Evolutionary conservation across 2,888 invertebrate genomes (phyloP).

Genomic region (Adelphocoris suturalis): DNA sequence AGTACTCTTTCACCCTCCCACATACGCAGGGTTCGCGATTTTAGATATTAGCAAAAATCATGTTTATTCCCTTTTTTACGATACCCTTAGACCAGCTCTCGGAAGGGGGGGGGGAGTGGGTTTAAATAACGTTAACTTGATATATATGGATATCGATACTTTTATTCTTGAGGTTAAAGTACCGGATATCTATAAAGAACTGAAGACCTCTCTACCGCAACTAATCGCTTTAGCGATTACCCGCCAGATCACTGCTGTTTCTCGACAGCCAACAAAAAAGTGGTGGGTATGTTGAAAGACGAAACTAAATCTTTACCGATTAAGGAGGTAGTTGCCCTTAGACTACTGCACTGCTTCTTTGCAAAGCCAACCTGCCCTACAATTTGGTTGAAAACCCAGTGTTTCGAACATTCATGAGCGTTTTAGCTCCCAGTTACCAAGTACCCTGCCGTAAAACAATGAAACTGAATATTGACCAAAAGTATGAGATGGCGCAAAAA

Average conservation of each 20-base stretch:
- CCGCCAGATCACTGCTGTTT: neutral
- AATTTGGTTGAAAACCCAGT: neutral
- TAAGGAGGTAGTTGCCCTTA: neutral
- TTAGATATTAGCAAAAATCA: too few species aligned
- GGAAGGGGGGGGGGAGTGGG: too few species aligned
- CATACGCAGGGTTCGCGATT: slow-evolving; percentile 7
- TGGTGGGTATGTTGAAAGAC: neutral
- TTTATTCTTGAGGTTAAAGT: neutral
- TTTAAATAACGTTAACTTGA: too few species aligned
- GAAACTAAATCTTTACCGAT: slow-evolving; percentile 10
- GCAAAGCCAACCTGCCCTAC: neutral
- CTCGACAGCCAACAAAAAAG: neutral
- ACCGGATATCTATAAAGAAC: neutral
- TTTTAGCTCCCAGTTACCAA: neutral
- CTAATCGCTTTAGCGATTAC: too few species aligned
- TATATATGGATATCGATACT: slow-evolving; percentile 19
- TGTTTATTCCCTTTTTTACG: neutral
- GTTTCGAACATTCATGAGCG: neutral
- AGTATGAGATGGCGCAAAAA: neutral
- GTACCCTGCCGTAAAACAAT: neutral
- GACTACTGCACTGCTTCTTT: slow-evolving; percentile 28
- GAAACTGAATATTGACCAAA: neutral
- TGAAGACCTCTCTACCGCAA: neutral
- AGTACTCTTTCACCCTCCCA: neutral
- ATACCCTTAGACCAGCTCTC: neutral